These are phyloP conservation scores for Rhabdomys dilectus DNA, from an alignment of 2,113 vertebrate species.

Conservation along the genomic window DNA sequence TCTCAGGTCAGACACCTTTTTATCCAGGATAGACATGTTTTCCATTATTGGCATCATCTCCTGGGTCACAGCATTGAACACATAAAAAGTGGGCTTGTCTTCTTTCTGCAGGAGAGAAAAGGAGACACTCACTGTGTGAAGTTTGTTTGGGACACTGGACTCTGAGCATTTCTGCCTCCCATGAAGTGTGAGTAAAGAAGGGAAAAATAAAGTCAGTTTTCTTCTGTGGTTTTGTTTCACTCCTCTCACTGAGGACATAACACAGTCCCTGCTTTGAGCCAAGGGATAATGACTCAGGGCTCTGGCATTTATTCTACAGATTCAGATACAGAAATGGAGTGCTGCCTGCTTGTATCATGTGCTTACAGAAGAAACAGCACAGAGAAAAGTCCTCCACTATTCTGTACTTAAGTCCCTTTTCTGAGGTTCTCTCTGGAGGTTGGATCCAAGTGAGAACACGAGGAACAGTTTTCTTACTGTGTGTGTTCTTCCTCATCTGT, in stretches of 20 bases:
- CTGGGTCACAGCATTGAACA: conserved; percentile 87
- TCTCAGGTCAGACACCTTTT: conserved; percentile 85
- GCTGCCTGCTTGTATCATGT: not conserved
- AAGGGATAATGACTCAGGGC: not conserved
- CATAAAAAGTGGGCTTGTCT: conserved; percentile 83
- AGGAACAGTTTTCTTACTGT: not conserved
- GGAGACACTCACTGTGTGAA: not conserved
- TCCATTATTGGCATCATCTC: conserved; percentile 85
- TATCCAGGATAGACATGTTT: conserved; percentile 75
- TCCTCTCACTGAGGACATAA: not conserved
- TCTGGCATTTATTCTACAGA: not conserved
- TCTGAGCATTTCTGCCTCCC: not conserved
- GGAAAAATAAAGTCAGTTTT: not conserved
- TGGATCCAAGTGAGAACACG: not conserved
- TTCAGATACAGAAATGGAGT: not conserved
- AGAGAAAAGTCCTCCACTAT: not conserved
- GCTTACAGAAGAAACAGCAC: not conserved
- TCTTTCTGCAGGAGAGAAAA: conserved; percentile 82
- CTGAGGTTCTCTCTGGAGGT: not conserved
- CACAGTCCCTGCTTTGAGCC: not conserved
- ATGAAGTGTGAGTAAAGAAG: not conserved
- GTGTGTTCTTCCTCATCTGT: not conserved
- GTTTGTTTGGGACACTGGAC: accelerated
- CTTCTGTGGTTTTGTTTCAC: not conserved
- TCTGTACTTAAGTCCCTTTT: not conserved